Evolutionary conservation across 2,797 vertebrate species (phyloP).

Genomic region (Ctenopoma multispine): DNA sequence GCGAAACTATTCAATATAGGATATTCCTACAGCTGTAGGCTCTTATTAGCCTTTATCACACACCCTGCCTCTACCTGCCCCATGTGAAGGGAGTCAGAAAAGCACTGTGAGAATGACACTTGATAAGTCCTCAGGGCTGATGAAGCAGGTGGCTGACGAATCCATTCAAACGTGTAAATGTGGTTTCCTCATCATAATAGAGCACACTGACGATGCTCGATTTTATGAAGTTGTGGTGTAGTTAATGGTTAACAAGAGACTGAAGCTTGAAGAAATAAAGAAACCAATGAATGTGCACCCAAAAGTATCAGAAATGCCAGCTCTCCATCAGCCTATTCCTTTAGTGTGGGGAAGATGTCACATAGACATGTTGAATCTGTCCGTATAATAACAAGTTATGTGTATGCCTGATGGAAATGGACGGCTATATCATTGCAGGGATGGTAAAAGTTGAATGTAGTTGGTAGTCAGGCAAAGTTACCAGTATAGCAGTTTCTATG

Average conservation of each 20-base stretch:
- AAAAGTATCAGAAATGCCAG: not conserved
- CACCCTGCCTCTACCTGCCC: slow-evolving; percentile 6
- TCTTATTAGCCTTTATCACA: slow-evolving; percentile 50
- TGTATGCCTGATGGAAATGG: too few species aligned
- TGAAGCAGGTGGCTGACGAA: slow-evolving; percentile 58
- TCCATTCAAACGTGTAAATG: slow-evolving; percentile 41
- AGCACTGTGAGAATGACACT: slow-evolving; percentile 46
- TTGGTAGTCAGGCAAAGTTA: too few species aligned
- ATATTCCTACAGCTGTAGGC: slow-evolving; percentile 47
- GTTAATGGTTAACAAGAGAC: slow-evolving; percentile 11
- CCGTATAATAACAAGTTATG: not conserved
- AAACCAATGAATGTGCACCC: not conserved
- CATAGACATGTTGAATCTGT: not conserved
- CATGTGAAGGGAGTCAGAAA: slow-evolving; percentile 12
- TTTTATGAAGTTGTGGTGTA: slow-evolving; percentile 22
- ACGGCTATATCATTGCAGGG: not conserved
- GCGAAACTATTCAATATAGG: slow-evolving; percentile 27
- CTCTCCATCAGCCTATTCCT: not conserved
- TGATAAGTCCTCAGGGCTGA: slow-evolving; percentile 45
- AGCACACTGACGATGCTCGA: slow-evolving; percentile 35
- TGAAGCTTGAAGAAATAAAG: slow-evolving; percentile 2
- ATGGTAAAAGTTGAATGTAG: too few species aligned
- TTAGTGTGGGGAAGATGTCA: not conserved
- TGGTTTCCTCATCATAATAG: slow-evolving; percentile 53
- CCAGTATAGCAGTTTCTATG: not conserved